Conservation (phyloP, 2,888 invertebrate species). For the Iselma pallidipennis region DNA sequence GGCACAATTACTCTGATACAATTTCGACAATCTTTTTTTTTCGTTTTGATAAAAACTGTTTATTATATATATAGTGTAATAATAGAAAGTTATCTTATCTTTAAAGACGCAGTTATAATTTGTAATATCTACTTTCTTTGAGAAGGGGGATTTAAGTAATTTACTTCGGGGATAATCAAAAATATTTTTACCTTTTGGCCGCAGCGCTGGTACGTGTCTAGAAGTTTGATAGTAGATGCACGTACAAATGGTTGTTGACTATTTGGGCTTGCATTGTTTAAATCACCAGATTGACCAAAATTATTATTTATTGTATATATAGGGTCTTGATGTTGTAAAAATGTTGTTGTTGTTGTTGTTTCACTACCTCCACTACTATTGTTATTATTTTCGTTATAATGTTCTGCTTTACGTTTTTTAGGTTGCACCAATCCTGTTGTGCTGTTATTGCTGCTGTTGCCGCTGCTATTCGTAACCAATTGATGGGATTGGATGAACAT, state of each 20-base stretch:
- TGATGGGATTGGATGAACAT: conserved; percentile 77
- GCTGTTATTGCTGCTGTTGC: conserved; percentile 50
- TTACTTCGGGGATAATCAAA: too few species aligned
- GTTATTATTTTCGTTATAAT: conserved; percentile 35
- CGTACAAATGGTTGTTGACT: conserved; percentile 64
- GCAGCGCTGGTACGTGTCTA: conserved; percentile 70
- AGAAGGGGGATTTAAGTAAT: too few species aligned
- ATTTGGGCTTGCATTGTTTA: conserved; percentile 45
- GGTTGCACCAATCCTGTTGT: conserved; percentile 39
- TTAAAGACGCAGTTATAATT: neutral
- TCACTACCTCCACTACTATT: too few species aligned
- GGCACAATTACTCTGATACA: conserved; percentile 1
- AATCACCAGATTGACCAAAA: conserved; percentile 47
- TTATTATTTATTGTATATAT: conserved; percentile 54
- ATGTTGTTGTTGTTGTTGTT: conserved; percentile 21
- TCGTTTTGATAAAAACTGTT: conserved; percentile 5
- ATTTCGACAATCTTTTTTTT: conserved; percentile 3
- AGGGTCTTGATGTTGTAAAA: conserved; percentile 41
- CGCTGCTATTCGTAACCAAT: conserved; percentile 60
- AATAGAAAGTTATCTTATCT: neutral
- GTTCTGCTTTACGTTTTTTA: conserved; percentile 53
- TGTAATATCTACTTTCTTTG: too few species aligned
- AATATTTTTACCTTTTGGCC: conserved; percentile 66
- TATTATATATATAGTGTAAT: neutral
- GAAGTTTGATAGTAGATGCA: conserved; percentile 68